phyloP scores from a whole-genome alignment of 2,113 vertebrate species.

The Eublepharis macularius region DNA sequence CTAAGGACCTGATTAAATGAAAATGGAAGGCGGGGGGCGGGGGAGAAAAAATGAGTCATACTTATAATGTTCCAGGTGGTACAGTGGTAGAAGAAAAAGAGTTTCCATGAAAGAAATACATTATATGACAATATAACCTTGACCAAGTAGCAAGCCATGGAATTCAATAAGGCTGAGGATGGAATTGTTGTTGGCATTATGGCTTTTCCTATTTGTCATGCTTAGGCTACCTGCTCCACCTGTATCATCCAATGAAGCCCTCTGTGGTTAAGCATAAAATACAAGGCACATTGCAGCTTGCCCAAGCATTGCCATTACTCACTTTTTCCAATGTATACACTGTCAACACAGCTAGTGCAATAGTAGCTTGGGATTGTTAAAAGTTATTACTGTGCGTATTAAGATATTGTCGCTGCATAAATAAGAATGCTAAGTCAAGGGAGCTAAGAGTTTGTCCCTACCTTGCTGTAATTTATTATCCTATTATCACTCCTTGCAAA shows the following conservation, averaged over 20 bases:
- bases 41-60: no score
- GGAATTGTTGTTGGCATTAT: neutral
- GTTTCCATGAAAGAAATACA: neutral
- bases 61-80: no score
- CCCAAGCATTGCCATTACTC: neutral
- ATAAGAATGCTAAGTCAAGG: constrained; percentile 33
- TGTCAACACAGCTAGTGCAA: neutral
- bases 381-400: constrained; percentile 23
- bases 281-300: neutral
- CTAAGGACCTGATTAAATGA: no score
- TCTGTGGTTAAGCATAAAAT: neutral
- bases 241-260: neutral
- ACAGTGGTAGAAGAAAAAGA: neutral
- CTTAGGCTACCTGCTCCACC: constrained; percentile 14
- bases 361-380: constrained; percentile 7
- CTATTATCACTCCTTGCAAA: constrained; percentile 76
- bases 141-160: neutral
- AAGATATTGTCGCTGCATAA: constrained; percentile 42
- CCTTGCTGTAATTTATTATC: constrained; percentile 74
- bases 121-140: neutral
- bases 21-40: no score
- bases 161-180: neutral
- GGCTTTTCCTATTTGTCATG: constrained; percentile 8
- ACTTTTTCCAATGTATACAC: fast-evolving
- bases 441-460: constrained; percentile 40